Evolutionary conservation across 1,140 invertebrate genomes (phyloP).

Genomic region (Papilio polyxenes): DNA sequence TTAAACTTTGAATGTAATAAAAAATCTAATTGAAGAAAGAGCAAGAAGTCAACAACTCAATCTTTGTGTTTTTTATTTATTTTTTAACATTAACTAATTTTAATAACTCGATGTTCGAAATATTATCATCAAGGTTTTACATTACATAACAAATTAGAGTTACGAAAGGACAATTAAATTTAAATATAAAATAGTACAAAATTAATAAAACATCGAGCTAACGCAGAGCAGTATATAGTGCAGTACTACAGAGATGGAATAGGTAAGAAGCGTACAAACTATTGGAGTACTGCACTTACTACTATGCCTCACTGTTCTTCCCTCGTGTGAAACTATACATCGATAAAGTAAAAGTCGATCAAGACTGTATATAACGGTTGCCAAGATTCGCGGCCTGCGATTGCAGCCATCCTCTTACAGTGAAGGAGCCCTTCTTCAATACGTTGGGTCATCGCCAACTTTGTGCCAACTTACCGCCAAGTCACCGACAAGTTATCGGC

Average conservation of each 20-base stretch:
- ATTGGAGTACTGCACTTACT: background rate
- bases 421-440: slow-evolving; percentile 28
- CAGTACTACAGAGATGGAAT: no score
- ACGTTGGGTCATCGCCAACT: slow-evolving; percentile 26
- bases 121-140: no score
- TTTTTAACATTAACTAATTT: no score
- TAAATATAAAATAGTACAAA: no score
- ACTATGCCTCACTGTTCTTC: background rate
- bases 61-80: background rate
- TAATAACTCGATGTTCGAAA: no score
- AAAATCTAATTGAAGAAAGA: background rate
- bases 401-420: background rate
- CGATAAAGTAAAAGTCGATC: background rate
- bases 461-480: slow-evolving; percentile 22
- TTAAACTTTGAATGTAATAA: background rate
- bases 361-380: slow-evolving; percentile 2
- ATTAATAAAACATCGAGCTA: no score
- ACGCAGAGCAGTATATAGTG: no score
- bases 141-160: no score
- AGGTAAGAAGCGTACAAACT: no score
- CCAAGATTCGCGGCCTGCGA: slow-evolving; percentile 25
- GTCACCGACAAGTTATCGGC: background rate
- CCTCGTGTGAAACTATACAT: background rate
- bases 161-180: no score
- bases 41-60: background rate